These are phyloP conservation scores for Heterotilapia buettikoferi DNA, from an alignment of 2,113 vertebrate species.

Conservation along the genomic window DNA sequence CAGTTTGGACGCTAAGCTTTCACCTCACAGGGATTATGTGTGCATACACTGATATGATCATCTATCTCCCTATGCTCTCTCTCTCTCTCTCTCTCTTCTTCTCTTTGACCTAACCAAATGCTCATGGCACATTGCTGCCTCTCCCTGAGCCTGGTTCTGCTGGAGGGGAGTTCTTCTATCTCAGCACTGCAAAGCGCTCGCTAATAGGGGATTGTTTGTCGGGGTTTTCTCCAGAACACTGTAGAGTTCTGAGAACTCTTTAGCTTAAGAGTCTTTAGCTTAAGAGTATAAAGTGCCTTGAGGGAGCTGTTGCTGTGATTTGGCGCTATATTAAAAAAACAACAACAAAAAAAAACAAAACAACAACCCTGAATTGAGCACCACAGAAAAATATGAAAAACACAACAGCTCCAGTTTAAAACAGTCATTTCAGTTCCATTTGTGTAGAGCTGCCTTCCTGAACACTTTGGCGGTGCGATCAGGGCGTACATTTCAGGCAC, in stretches of 20 bases:
- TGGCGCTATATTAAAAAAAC: neutral
- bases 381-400: neutral
- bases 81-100: neutral
- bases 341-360: neutral
- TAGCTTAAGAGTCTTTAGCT: neutral
- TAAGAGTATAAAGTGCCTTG: neutral
- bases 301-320: neutral
- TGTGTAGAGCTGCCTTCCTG: neutral
- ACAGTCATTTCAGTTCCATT: neutral
- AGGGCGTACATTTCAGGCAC: neutral
- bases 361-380: neutral
- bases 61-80: neutral
- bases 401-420: neutral
- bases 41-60: neutral
- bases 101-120: neutral
- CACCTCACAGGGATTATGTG: neutral
- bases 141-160: neutral
- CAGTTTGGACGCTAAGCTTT: neutral
- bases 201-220: neutral
- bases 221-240: neutral
- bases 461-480: neutral
- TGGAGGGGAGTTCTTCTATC: neutral
- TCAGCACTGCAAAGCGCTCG: no score
- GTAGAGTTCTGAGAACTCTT: neutral
- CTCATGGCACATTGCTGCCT: neutral